Conservation (phyloP, 2,797 vertebrate species). For the Tragopan temminckii region DNA sequence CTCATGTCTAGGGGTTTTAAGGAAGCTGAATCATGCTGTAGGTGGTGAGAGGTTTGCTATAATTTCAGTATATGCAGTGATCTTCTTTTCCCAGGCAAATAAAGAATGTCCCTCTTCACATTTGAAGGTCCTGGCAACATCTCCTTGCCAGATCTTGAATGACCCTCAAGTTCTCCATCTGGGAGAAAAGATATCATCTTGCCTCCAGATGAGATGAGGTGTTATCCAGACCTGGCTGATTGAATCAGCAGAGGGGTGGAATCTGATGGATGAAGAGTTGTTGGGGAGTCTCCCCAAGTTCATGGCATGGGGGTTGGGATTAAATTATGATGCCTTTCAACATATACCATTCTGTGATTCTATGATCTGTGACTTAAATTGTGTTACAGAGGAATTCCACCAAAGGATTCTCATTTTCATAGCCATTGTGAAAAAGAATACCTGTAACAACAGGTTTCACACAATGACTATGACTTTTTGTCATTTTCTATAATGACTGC, state of each 20-base stretch:
- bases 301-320: neutral
- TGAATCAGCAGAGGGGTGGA: neutral
- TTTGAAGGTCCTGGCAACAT: neutral
- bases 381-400: neutral
- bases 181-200: neutral
- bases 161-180: neutral
- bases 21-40: neutral
- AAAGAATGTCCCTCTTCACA: neutral
- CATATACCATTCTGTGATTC: neutral
- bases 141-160: neutral
- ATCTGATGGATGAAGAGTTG: neutral
- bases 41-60: neutral
- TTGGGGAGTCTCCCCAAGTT: neutral
- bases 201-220: neutral
- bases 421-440: neutral
- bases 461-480: neutral
- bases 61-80: neutral
- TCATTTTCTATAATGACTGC: neutral
- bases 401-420: neutral
- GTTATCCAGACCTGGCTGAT: neutral
- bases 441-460: neutral
- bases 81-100: neutral
- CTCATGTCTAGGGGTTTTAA: neutral
- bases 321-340: neutral
- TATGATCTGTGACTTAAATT: neutral